Percentiles rank a stretch among this genome's conserved stretches.
Conservation (phyloP, 2,797 vertebrate species). For the Sebastes cheni region DNA sequence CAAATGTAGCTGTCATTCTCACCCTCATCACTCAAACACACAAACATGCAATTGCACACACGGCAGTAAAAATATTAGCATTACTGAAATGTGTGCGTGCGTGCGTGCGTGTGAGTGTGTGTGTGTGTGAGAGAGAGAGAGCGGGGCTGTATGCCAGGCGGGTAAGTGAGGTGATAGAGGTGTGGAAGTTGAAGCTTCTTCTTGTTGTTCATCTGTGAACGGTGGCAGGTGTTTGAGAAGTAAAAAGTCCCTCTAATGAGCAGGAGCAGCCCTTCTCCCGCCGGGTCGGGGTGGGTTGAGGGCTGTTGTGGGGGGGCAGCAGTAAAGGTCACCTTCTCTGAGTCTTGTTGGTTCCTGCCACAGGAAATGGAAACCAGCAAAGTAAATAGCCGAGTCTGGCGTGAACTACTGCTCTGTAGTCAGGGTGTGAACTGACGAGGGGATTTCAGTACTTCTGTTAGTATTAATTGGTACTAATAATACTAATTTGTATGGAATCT, state of each 20-base stretch:
- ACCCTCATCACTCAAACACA: constrained; percentile 34
- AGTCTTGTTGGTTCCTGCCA: constrained; percentile 32
- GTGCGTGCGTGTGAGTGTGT: not conserved
- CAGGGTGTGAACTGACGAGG: not conserved
- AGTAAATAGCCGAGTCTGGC: constrained; percentile 22
- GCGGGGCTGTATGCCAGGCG: not conserved
- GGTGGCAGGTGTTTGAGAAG: constrained; percentile 63
- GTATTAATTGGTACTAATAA: not conserved
- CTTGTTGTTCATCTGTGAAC: constrained; percentile 26
- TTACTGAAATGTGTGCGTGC: not conserved
- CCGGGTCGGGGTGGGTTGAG: not conserved
- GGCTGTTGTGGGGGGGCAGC: not conserved
- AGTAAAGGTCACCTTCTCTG: constrained; percentile 74
- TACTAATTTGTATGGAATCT: not conserved
- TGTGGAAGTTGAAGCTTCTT: constrained; percentile 33
- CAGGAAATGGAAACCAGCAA: constrained; percentile 17
- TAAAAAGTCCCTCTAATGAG: constrained; percentile 61
- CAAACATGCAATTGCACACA: constrained; percentile 12
- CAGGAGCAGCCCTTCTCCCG: constrained; percentile 5
- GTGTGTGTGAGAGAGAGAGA: not conserved
- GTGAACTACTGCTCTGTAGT: not conserved
- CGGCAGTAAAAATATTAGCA: constrained; percentile 16
- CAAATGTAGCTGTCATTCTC: constrained; percentile 61
- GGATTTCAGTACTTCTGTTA: not conserved
- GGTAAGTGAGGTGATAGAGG: constrained; percentile 38